These are phyloP conservation scores for Morpho deidamia DNA, from an alignment of 2,888 invertebrate species.

Conservation along the genomic window DNA sequence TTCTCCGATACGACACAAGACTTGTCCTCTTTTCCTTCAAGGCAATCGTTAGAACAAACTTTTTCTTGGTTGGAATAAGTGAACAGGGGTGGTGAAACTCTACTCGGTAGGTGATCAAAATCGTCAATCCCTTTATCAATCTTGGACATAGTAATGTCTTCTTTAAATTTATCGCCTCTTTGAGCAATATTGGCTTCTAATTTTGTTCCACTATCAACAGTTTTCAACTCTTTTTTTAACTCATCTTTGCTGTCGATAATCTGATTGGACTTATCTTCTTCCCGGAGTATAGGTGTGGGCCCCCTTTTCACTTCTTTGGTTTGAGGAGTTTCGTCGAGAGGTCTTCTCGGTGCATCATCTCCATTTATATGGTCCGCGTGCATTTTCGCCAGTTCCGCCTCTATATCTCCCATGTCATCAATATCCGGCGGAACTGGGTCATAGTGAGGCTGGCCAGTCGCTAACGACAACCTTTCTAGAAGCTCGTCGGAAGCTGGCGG, in stretches of 20 bases:
- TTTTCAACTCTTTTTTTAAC: slow-evolving; percentile 19
- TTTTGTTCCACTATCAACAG: slow-evolving; percentile 22
- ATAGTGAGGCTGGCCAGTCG: slow-evolving; percentile 47
- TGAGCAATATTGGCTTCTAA: slow-evolving; percentile 30
- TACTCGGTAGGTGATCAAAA: slow-evolving; percentile 83
- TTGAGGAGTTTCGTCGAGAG: slow-evolving; percentile 29
- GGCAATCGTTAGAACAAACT: slow-evolving; percentile 64
- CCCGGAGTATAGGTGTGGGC: slow-evolving; percentile 47
- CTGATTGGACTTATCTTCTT: slow-evolving; percentile 32
- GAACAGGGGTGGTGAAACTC: slow-evolving; percentile 85
- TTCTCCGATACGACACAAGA: slow-evolving; percentile 38
- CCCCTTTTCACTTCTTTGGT: slow-evolving; percentile 45
- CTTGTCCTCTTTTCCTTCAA: slow-evolving; percentile 34
- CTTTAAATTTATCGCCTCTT: slow-evolving; percentile 24
- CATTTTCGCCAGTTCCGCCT: slow-evolving; percentile 85
- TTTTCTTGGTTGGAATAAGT: slow-evolving; percentile 88
- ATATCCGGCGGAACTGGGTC: slow-evolving; percentile 60
- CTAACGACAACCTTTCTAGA: slow-evolving; percentile 45
- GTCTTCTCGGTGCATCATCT: slow-evolving; percentile 45
- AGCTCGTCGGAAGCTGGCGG: slow-evolving; percentile 53
- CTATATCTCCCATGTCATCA: slow-evolving; percentile 81
- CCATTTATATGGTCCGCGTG: slow-evolving; percentile 66
- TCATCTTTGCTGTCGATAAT: slow-evolving; percentile 24
- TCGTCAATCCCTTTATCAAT: slow-evolving; percentile 49
- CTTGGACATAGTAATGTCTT: slow-evolving; percentile 29